A percentile compares a stretch with the other conserved stretches of the same genome.
Evolutionary conservation across 1,140 invertebrate species (phyloP).

Genomic region (Nasonia giraulti): DNA sequence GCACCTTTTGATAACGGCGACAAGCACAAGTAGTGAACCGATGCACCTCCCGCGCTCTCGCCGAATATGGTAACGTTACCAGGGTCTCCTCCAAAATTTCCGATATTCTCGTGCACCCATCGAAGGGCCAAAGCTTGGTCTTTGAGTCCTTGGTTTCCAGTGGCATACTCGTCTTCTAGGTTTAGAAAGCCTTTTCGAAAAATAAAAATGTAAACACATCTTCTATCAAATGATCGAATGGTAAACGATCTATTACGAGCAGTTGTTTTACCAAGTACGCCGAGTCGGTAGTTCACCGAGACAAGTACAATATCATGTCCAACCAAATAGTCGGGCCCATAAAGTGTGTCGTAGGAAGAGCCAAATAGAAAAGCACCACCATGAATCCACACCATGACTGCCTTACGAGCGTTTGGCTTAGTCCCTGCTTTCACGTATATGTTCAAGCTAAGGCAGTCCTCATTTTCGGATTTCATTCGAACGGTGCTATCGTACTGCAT

Average conservation of each 20-base stretch:
- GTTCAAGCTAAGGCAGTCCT: slow-evolving; percentile 90
- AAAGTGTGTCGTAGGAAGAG: slow-evolving; percentile 63
- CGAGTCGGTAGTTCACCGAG: slow-evolving; percentile 78
- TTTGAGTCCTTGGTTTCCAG: slow-evolving; percentile 60
- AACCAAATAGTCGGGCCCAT: slow-evolving; percentile 73
- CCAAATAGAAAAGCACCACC: slow-evolving; percentile 79
- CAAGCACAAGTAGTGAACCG: too few relatives aligned
- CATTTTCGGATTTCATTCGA: slow-evolving; percentile 60
- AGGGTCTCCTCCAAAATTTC: slow-evolving; percentile 64
- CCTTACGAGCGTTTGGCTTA: slow-evolving; percentile 52
- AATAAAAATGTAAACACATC: too few relatives aligned
- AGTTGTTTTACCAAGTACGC: slow-evolving; percentile 71
- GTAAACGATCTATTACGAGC: too few relatives aligned
- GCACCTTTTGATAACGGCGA: too few relatives aligned
- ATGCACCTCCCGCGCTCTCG: too few relatives aligned
- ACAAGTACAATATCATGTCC: slow-evolving; percentile 75
- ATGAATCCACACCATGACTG: slow-evolving; percentile 82
- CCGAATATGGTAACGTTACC: too few relatives aligned
- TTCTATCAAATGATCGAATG: too few relatives aligned
- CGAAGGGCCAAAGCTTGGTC: slow-evolving; percentile 70
- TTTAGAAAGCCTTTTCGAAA: slow-evolving; percentile 64
- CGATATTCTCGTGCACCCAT: slow-evolving; percentile 76
- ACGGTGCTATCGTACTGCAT: slow-evolving; percentile 63
- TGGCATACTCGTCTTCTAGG: slow-evolving; percentile 51
- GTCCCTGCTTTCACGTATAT: slow-evolving; percentile 80